Conservation (phyloP, 2,797 vertebrate genomes). For the Rhabdophis nuchalis region DNA sequence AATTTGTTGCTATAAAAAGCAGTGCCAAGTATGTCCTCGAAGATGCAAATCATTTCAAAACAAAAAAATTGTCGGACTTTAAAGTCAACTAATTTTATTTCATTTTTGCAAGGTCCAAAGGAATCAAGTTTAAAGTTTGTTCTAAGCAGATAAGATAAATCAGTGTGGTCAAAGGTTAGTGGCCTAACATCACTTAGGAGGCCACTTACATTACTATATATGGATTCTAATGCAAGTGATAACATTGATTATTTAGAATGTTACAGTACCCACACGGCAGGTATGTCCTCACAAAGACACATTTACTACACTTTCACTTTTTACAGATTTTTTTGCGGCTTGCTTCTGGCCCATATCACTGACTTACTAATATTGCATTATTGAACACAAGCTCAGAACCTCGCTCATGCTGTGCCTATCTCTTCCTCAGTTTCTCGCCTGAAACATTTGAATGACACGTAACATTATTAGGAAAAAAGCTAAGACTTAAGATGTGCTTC, state of each 20-base stretch:
- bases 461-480: neutral
- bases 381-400: neutral
- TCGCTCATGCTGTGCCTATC: neutral
- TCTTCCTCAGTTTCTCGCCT: neutral
- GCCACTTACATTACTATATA: neutral
- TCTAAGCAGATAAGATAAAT: neutral
- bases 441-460: neutral
- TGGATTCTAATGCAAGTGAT: neutral
- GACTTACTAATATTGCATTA: neutral
- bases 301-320: fast-evolving
- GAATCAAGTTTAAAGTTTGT: neutral
- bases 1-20: neutral
- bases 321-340: neutral
- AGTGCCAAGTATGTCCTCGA: neutral
- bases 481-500: neutral
- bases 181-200: neutral
- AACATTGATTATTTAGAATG: neutral
- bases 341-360: neutral
- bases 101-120: constrained; percentile 5
- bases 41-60: neutral
- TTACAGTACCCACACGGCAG: neutral
- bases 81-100: neutral
- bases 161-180: constrained; percentile 36
- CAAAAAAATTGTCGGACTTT: neutral
- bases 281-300: neutral